Conservation (phyloP, 2,113 vertebrate species). For the Tetrao urogallus region DNA sequence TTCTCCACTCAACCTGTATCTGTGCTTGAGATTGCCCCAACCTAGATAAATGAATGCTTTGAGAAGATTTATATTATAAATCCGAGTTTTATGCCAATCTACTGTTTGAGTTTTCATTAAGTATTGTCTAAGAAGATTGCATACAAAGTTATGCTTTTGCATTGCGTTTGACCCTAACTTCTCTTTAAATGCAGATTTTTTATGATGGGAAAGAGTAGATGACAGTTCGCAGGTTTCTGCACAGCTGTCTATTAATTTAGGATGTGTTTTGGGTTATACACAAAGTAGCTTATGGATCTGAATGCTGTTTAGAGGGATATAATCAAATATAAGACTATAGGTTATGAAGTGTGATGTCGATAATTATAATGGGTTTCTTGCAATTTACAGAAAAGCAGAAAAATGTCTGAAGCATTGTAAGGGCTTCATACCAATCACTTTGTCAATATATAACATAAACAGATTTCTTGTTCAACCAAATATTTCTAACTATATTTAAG, state of each 20-base stretch:
- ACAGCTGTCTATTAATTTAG: neutral
- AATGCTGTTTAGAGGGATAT: neutral
- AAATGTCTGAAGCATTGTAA: neutral
- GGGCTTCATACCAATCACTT: neutral
- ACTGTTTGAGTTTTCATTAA: neutral
- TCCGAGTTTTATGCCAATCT: neutral
- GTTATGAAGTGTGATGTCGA: neutral
- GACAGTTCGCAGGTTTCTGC: neutral
- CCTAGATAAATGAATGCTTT: neutral
- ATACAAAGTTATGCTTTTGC: neutral
- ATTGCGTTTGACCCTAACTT: neutral
- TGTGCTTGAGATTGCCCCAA: no score
- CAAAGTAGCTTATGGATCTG: neutral
- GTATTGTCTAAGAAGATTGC: neutral
- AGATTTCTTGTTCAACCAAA: neutral
- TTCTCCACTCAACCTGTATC: no score
- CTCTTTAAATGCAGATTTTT: neutral
- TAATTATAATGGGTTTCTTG: neutral
- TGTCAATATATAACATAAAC: neutral
- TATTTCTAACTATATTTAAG: neutral
- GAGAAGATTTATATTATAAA: neutral
- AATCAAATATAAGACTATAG: neutral
- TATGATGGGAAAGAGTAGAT: neutral
- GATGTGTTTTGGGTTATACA: neutral
- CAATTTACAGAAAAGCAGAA: neutral